Percentiles rank a stretch among this genome's conserved stretches.
Evolutionary conservation across 2,113 vertebrate species (phyloP).

Genomic region (Rousettus leschenaultii): DNA sequence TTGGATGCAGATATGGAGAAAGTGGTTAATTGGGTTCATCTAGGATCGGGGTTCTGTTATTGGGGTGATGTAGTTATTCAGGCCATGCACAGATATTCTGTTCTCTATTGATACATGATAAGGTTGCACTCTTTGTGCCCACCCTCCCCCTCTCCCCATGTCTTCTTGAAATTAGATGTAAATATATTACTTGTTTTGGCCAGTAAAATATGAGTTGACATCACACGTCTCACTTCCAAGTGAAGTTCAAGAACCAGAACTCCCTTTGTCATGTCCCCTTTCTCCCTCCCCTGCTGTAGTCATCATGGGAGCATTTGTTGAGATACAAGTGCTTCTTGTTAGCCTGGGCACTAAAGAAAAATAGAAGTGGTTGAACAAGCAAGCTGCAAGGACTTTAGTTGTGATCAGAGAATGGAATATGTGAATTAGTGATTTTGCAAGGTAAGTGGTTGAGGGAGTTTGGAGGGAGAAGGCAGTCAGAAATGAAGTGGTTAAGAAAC

Average conservation of each 20-base stretch:
- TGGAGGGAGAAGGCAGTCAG: background rate
- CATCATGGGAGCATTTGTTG: background rate
- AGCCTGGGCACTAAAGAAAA: background rate
- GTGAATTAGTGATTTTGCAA: conserved; percentile 4
- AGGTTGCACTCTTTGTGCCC: background rate
- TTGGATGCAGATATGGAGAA: background rate
- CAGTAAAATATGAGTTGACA: background rate
- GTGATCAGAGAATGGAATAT: background rate
- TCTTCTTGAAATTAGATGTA: background rate
- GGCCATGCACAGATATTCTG: background rate
- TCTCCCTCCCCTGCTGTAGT: background rate
- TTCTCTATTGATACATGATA: background rate
- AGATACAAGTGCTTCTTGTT: background rate
- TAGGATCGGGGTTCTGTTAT: background rate
- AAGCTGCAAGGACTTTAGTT: background rate
- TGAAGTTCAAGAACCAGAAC: background rate
- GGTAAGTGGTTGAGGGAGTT: background rate
- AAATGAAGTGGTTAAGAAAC: background rate
- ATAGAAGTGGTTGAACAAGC: background rate
- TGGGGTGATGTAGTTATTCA: background rate
- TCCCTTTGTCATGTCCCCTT: background rate
- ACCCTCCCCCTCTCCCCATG: background rate
- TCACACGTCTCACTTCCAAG: background rate
- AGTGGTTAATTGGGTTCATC: background rate
- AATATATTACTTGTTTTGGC: background rate